These are phyloP conservation scores for Nesometra sesokonis DNA, from an alignment of 35 echinoderm and acorn worm genomes.

Conservation along the genomic window DNA sequence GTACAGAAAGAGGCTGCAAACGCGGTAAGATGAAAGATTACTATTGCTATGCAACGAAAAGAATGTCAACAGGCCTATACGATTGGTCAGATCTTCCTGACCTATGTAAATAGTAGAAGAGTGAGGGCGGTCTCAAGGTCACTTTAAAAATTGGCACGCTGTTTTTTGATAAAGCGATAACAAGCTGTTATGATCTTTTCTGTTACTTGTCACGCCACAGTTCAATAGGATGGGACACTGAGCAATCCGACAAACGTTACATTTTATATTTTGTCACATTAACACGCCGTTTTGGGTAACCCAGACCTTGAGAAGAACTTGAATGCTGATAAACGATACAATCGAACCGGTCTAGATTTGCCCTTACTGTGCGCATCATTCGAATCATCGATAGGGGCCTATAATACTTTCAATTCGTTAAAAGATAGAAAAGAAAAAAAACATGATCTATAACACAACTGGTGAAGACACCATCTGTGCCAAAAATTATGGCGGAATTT, in stretches of 20 bases:
- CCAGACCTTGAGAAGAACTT: neutral
- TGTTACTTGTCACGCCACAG: neutral
- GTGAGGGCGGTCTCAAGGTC: neutral
- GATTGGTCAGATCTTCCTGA: neutral
- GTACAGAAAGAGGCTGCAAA: neutral
- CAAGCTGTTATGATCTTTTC: neutral
- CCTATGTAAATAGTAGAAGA: neutral
- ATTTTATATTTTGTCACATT: neutral
- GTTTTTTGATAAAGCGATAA: slow-evolving; percentile 1
- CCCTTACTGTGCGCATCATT: neutral
- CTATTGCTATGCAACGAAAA: neutral
- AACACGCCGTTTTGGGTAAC: neutral
- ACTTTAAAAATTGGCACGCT: neutral
- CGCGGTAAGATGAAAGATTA: neutral
- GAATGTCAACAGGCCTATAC: neutral
- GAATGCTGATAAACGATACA: neutral
- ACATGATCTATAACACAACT: neutral
- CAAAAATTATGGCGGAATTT: neutral
- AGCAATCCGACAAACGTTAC: neutral
- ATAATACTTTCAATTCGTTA: neutral
- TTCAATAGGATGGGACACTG: neutral
- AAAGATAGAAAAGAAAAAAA: neutral
- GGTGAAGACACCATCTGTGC: neutral
- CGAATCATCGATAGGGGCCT: neutral
- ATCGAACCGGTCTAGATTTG: neutral